phyloP scores from a whole-genome alignment of 2,888 invertebrate species.

The Ramazzottius varieornatus region DNA sequence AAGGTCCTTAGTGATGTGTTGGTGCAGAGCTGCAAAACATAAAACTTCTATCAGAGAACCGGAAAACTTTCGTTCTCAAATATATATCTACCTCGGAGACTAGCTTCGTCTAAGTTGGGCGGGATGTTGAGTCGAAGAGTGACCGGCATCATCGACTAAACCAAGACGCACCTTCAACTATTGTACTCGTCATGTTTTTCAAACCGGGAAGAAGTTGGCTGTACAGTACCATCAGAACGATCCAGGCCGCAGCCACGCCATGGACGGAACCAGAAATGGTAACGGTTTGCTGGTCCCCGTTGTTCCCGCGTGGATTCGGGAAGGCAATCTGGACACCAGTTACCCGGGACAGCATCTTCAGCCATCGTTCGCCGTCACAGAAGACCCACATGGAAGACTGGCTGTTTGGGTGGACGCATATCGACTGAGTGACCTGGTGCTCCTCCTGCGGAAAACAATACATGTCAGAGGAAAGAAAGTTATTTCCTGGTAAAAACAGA shows the following conservation, averaged over 20 bases:
- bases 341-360: background rate
- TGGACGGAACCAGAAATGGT: background rate
- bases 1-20: no score
- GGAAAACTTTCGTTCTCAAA: background rate
- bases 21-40: no score
- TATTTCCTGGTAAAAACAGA: no score
- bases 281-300: background rate
- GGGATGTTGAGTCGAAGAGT: no score
- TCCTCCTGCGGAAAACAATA: background rate
- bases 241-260: background rate
- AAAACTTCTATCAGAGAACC: no score
- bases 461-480: no score
- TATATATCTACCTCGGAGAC: background rate
- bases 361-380: background rate
- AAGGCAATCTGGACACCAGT: background rate
- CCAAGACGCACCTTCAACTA: no score
- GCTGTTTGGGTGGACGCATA: background rate
- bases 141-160: background rate
- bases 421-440: background rate
- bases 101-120: no score
- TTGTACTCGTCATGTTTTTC: no score
- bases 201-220: no score
- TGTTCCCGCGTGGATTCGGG: background rate
- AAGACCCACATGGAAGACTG: background rate
- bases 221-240: background rate